Percentiles rank a stretch among this genome's conserved stretches.
phyloP scores from a whole-genome alignment of 1,140 invertebrate species.

The Propsilocerus akamusi region DNA sequence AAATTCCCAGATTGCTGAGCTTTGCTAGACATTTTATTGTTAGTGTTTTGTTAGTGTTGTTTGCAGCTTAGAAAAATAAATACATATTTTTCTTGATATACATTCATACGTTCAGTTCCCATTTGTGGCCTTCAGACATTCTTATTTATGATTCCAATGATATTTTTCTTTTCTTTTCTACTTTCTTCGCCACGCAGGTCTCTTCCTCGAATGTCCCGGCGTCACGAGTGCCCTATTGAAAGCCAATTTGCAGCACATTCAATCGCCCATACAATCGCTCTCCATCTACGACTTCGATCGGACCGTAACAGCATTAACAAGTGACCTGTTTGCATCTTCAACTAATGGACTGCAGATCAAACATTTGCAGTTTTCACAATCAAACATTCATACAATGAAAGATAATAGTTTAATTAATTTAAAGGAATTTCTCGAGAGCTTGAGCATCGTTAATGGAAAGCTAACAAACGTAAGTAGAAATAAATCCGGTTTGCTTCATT shows the following conservation, averaged over 20 bases:
- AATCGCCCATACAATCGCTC: conserved; percentile 57
- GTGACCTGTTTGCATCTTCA: conserved; percentile 43
- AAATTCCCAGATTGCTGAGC: too few relatives aligned
- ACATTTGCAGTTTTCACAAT: conserved; percentile 68
- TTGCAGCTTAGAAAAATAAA: too few relatives aligned
- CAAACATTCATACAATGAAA: conserved; percentile 49
- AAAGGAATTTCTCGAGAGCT: conserved; percentile 53
- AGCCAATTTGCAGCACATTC: conserved; percentile 28
- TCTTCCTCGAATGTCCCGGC: conserved; percentile 73
- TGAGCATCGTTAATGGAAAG: conserved; percentile 64
- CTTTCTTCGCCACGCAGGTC: conserved; percentile 36
- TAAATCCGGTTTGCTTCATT: too few relatives aligned
- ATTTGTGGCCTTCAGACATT: too few relatives aligned
- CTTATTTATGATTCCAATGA: too few relatives aligned
- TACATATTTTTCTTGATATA: too few relatives aligned
- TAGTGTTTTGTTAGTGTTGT: too few relatives aligned
- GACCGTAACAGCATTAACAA: conserved; percentile 44
- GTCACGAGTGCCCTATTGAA: conserved; percentile 26
- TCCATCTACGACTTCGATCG: conserved; percentile 73
- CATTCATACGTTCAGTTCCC: too few relatives aligned
- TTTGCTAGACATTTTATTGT: too few relatives aligned
- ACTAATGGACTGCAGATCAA: conserved; percentile 41
- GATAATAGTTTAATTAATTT: conserved; percentile 54
- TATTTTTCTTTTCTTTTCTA: conserved; percentile 6
- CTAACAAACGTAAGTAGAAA: conserved; percentile 32